phyloP scores from a whole-genome alignment of 2,888 invertebrate species.

The Trichopoda pennipes region DNA sequence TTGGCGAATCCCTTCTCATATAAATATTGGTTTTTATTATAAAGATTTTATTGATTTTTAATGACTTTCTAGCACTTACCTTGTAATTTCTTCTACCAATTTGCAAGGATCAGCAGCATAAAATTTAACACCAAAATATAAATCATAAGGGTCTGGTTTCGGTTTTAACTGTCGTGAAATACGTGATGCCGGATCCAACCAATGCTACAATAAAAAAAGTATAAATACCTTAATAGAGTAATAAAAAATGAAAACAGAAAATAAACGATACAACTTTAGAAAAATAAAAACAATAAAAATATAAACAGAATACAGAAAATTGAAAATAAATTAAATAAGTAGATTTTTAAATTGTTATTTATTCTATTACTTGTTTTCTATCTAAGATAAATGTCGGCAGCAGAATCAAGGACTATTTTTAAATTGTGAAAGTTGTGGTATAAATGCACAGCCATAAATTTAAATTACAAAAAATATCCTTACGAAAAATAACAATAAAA shows the following conservation, averaged over 20 bases:
- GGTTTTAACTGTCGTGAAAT: constrained; percentile 93
- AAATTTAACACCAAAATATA: constrained; percentile 98
- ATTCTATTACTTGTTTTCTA: constrained; percentile 20
- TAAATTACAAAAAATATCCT: constrained; percentile 23
- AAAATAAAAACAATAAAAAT: constrained; percentile 7
- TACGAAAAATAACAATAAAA: constrained; percentile 7
- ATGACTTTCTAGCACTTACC: constrained; percentile 82
- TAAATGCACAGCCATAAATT: constrained; percentile 55
- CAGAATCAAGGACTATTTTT: constrained; percentile 26
- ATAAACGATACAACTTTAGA: constrained; percentile 18
- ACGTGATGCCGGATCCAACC: constrained; percentile 95
- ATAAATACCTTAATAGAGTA: not conserved
- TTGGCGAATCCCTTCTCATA: too few species aligned
- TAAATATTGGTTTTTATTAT: too few species aligned
- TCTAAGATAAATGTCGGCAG: constrained; percentile 36
- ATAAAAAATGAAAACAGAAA: not conserved
- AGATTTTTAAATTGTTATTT: constrained; percentile 27
- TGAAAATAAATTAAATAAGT: constrained; percentile 51
- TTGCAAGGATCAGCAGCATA: constrained; percentile 98
- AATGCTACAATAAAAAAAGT: constrained; percentile 85
- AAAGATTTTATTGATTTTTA: too few species aligned
- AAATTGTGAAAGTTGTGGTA: constrained; percentile 34
- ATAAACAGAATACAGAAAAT: constrained; percentile 35
- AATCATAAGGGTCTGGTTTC: constrained; percentile 87
- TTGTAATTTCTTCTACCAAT: constrained; percentile 96